Conservation (phyloP, 2,113 vertebrate species). For the Butorides virescens region DNA sequence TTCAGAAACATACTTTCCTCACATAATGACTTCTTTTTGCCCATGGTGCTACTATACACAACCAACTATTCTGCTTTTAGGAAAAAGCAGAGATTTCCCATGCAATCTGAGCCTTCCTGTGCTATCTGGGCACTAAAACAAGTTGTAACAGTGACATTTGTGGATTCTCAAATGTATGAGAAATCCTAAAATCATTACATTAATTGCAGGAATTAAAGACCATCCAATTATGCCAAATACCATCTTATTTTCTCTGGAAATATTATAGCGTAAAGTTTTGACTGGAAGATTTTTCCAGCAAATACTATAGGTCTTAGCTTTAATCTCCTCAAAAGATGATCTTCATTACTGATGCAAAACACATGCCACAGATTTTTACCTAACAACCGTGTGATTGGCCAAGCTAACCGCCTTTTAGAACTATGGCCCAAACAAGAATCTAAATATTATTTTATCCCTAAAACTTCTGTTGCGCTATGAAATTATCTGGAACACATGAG, state of each 20-base stretch:
- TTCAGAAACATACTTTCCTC: background rate
- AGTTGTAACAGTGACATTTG: background rate
- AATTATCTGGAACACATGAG: background rate
- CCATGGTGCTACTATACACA: background rate
- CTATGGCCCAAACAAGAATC: background rate
- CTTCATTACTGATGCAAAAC: background rate
- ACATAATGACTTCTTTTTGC: background rate
- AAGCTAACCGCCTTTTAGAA: background rate
- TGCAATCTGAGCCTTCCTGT: background rate
- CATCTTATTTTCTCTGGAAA: background rate
- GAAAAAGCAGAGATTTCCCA: background rate
- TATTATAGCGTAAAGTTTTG: background rate
- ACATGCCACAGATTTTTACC: background rate
- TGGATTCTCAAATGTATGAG: background rate
- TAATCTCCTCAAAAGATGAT: background rate
- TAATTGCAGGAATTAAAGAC: background rate
- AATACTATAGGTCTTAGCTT: background rate
- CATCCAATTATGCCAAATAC: background rate
- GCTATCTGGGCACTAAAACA: background rate
- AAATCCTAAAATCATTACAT: background rate
- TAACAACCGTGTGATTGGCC: background rate
- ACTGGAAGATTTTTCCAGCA: background rate
- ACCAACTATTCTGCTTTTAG: background rate
- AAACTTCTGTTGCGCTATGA: background rate
- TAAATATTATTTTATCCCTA: background rate